Conservation (phyloP, 1,140 invertebrate genomes). For the Papilio machaon region DNA sequence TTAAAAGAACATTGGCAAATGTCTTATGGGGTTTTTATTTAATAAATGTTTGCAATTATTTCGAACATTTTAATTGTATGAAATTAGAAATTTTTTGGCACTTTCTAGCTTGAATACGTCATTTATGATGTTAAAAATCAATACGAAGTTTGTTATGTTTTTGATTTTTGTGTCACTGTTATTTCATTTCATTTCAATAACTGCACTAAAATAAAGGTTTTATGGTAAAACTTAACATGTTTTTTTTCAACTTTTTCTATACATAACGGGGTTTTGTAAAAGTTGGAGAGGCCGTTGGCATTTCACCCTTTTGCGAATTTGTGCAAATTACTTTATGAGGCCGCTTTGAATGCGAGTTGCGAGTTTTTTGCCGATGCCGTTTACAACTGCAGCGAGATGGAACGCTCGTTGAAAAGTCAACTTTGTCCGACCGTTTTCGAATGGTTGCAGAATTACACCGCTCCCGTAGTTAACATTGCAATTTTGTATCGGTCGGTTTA, state of each 20-base stretch:
- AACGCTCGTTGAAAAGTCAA: constrained; percentile 53
- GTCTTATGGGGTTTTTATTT: not conserved
- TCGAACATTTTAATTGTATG: not conserved
- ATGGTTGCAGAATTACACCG: constrained; percentile 59
- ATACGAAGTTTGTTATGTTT: not conserved
- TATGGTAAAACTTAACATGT: constrained; percentile 57
- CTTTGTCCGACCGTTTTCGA: constrained; percentile 53
- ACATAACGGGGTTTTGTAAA: constrained; percentile 67
- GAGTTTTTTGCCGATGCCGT: constrained; percentile 64
- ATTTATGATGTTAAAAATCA: not conserved
- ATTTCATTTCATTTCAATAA: constrained; percentile 22
- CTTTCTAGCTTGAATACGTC: no score
- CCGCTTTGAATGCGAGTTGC: constrained; percentile 61
- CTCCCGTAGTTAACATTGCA: constrained; percentile 51
- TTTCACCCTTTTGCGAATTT: constrained; percentile 79
- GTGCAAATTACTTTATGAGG: constrained; percentile 80
- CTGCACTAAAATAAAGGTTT: constrained; percentile 65
- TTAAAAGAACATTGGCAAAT: no score
- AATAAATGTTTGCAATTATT: not conserved
- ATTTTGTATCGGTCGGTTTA: constrained; percentile 63
- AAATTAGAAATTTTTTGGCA: not conserved
- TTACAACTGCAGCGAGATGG: constrained; percentile 64
- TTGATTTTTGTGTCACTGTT: not conserved
- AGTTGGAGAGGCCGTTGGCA: constrained; percentile 55
- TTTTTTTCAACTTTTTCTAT: constrained; percentile 55